Conservation (phyloP, 2,113 vertebrate genomes). For the Macrotus californicus region DNA sequence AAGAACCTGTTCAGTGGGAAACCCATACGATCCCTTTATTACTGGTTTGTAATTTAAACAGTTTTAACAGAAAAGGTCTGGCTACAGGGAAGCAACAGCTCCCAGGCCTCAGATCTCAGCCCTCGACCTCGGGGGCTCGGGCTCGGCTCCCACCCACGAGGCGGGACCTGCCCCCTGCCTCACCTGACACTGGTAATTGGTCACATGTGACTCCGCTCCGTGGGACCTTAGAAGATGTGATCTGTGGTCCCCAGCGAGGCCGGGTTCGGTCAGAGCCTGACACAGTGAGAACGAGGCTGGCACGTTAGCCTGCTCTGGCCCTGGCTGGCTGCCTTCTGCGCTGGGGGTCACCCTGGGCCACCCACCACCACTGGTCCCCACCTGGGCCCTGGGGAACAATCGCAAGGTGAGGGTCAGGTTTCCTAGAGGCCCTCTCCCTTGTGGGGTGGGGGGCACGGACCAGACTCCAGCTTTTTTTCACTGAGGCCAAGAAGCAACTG, state of each 20-base stretch:
- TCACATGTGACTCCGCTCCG: slow-evolving; percentile 79
- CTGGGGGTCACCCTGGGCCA: slow-evolving; percentile 42
- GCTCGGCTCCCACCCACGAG: slow-evolving; percentile 85
- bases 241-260: slow-evolving; percentile 65
- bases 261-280: slow-evolving; percentile 39
- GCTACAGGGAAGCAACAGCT: slow-evolving; percentile 74
- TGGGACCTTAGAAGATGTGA: slow-evolving; percentile 77
- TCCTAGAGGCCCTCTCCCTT: neutral
- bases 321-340: neutral
- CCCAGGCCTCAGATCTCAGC: slow-evolving; percentile 78
- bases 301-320: slow-evolving; percentile 54
- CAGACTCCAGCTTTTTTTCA: too few species aligned
- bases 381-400: slow-evolving; percentile 39
- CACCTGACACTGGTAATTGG: slow-evolving; percentile 86
- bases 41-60: slow-evolving; percentile 85
- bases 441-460: accelerated
- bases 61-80: slow-evolving; percentile 84
- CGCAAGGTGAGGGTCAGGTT: slow-evolving; percentile 41
- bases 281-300: slow-evolving; percentile 40
- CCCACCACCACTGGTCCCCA: slow-evolving; percentile 48
- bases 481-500: neutral
- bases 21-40: slow-evolving; percentile 86
- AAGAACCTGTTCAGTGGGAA: slow-evolving; percentile 90
- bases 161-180: slow-evolving; percentile 60
- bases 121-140: slow-evolving; percentile 80